These are phyloP conservation scores for Gymnocheta viridis DNA, from an alignment of 2,888 invertebrate species.

Conservation along the genomic window DNA sequence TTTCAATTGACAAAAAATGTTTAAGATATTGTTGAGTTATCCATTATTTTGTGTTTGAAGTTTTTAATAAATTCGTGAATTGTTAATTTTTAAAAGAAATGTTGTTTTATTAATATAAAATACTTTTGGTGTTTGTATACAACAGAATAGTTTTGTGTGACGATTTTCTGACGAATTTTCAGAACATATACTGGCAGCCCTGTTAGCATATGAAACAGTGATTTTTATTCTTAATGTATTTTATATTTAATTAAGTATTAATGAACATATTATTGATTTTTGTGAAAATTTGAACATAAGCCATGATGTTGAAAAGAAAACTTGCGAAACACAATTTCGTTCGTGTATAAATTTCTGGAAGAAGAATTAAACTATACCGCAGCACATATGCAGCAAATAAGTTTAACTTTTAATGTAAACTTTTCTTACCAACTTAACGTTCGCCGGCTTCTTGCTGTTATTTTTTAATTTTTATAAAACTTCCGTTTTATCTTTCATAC, in stretches of 20 bases:
- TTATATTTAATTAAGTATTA: constrained; percentile 50
- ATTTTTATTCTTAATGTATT: background rate
- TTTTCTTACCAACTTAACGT: constrained; percentile 27
- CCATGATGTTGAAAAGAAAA: constrained; percentile 3
- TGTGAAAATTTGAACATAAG: background rate
- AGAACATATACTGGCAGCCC: too few relatives aligned
- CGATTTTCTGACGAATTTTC: too few relatives aligned
- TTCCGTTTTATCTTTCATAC: constrained; percentile 2
- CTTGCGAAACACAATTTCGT: background rate
- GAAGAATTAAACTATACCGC: constrained; percentile 32
- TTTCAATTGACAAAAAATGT: too few relatives aligned
- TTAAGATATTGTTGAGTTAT: too few relatives aligned
- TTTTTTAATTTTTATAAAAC: constrained; percentile 43
- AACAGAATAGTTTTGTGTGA: too few relatives aligned
- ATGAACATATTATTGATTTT: constrained; percentile 48
- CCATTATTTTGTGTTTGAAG: too few relatives aligned
- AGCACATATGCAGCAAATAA: constrained; percentile 68
- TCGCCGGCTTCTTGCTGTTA: background rate
- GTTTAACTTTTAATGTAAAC: constrained; percentile 65
- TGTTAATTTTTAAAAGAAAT: too few relatives aligned
- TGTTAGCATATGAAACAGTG: too few relatives aligned
- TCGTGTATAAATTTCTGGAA: constrained; percentile 6
- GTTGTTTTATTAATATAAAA: too few relatives aligned
- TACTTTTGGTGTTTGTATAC: too few relatives aligned
- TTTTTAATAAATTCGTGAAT: too few relatives aligned